A percentile compares a stretch with the other conserved stretches of the same genome.
These are phyloP conservation scores for Julus scandinavius DNA, from an alignment of 2,888 invertebrate genomes.

Conservation along the genomic window DNA sequence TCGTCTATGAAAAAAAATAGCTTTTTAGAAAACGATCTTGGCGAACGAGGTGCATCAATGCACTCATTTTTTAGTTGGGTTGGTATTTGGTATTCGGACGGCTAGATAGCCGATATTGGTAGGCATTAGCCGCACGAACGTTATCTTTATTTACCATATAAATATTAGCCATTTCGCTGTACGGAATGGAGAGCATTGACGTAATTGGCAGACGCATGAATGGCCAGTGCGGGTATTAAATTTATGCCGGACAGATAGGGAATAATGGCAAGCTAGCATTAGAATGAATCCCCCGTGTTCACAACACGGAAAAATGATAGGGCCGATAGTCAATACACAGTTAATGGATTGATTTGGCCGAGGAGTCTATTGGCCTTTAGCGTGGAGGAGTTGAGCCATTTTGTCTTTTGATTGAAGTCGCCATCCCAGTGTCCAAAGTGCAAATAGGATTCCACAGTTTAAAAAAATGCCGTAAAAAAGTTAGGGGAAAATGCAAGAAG, in stretches of 20 bases:
- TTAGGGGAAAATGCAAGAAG: no score
- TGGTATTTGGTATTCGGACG: background rate
- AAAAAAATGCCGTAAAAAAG: no score
- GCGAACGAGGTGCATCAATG: background rate
- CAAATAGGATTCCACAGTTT: background rate
- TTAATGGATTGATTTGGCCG: background rate
- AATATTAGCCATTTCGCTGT: background rate
- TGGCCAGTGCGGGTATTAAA: slow-evolving; percentile 5
- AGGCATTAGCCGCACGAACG: slow-evolving; percentile 30
- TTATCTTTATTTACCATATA: slow-evolving; percentile 42
- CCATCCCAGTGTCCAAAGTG: background rate
- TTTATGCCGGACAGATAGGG: slow-evolving; percentile 22
- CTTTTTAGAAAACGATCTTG: background rate
- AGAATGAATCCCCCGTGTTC: background rate
- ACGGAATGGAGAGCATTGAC: background rate
- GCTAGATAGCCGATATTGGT: background rate
- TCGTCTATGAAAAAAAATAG: background rate
- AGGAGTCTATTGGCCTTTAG: background rate
- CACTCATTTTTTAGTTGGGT: background rate
- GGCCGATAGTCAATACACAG: background rate
- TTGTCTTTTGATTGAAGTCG: background rate
- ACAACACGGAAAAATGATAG: background rate
- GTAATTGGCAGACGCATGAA: slow-evolving; percentile 29
- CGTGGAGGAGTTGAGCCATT: background rate
- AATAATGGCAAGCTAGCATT: background rate